Conservation (phyloP, 2,113 vertebrate genomes). For the Ictidomys tridecemlineatus region DNA sequence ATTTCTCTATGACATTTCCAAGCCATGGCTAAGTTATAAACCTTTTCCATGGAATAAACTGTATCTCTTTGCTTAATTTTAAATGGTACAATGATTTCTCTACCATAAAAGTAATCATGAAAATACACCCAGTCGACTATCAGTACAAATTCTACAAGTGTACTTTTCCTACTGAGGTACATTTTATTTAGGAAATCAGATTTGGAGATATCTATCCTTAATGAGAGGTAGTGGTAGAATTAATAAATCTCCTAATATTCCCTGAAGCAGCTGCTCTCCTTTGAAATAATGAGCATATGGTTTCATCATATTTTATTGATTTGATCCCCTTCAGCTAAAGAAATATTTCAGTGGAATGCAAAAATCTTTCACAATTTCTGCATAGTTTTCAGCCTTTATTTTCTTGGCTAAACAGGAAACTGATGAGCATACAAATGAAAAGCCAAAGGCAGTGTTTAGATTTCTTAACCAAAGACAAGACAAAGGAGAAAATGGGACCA, state of each 20-base stretch:
- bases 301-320: conserved; percentile 91
- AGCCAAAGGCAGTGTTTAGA: conserved; percentile 73
- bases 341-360: conserved; percentile 88
- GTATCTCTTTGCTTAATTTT: conserved; percentile 69
- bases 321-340: conserved; percentile 89
- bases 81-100: conserved; percentile 77
- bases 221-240: conserved; percentile 87
- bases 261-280: conserved; percentile 88
- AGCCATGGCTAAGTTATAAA: conserved; percentile 59
- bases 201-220: conserved; percentile 86
- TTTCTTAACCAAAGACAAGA: conserved; percentile 63
- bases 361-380: conserved; percentile 86
- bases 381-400: conserved; percentile 84
- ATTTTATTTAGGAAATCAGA: conserved; percentile 86
- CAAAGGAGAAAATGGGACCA: background rate
- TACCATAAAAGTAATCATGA: conserved; percentile 72
- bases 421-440: conserved; percentile 81
- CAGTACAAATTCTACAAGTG: conserved; percentile 74
- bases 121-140: conserved; percentile 78
- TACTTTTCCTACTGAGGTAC: conserved; percentile 79
- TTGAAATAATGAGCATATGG: conserved; percentile 91
- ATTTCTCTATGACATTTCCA: conserved; percentile 74
- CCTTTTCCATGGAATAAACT: conserved; percentile 74
- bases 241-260: conserved; percentile 89
- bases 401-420: conserved; percentile 81